Percentiles rank a stretch among this genome's conserved stretches.
Conservation (phyloP, 2,888 invertebrate genomes). For the Leptura quadrifasciata region DNA sequence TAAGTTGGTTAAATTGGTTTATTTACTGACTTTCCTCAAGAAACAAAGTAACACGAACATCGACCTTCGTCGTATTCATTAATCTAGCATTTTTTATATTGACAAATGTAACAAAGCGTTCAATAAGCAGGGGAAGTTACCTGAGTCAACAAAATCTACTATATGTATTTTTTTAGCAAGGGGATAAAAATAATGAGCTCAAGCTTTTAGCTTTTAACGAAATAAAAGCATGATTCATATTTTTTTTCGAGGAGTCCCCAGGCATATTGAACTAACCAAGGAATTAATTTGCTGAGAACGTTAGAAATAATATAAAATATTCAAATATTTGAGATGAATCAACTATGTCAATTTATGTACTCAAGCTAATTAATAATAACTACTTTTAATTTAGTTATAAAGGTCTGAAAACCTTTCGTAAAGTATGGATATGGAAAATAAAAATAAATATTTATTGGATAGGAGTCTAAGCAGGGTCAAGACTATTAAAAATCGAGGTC, state of each 20-base stretch:
- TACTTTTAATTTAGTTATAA: no score
- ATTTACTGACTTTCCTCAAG: neutral
- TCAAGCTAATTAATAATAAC: no score
- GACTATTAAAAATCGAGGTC: no score
- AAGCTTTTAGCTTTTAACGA: constrained; percentile 34
- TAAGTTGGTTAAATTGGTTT: no score
- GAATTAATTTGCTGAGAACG: constrained; percentile 6
- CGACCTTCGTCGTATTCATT: neutral
- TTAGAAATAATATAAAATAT: neutral
- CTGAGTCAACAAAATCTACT: constrained; percentile 32
- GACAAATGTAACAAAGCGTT: constrained; percentile 6
- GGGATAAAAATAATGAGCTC: constrained; percentile 31
- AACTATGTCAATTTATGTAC: neutral
- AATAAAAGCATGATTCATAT: constrained; percentile 31
- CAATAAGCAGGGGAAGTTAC: constrained; percentile 28
- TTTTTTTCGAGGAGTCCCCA: neutral
- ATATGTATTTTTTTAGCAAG: constrained; percentile 25
- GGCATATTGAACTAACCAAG: neutral
- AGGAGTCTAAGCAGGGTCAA: no score
- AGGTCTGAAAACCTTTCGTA: no score
- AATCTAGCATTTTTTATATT: neutral
- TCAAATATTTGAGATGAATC: neutral
- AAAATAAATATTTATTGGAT: no score
- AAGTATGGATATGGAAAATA: no score
- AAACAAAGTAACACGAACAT: neutral